Conservation (phyloP, 2,113 vertebrate species). For the Aphyosemion australe region DNA sequence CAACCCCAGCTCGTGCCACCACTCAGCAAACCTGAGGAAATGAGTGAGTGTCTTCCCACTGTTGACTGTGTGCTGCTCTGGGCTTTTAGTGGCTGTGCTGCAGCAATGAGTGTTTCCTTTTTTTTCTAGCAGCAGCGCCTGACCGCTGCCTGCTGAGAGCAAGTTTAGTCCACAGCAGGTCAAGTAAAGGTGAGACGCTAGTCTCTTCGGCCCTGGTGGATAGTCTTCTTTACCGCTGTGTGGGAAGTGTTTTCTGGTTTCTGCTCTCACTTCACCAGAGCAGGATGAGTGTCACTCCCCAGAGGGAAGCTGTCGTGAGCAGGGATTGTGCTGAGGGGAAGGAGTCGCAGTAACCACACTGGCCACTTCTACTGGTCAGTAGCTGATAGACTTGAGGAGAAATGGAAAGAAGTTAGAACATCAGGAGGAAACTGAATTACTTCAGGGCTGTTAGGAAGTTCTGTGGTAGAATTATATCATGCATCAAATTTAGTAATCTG, state of each 20-base stretch:
- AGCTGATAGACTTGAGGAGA: too few relatives aligned
- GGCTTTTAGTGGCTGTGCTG: slow-evolving; percentile 14
- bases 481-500: too few relatives aligned
- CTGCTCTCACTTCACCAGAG: slow-evolving; percentile 75
- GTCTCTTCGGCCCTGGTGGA: slow-evolving; percentile 49
- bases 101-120: slow-evolving; percentile 26
- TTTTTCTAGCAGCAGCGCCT: slow-evolving; percentile 17
- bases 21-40: slow-evolving; percentile 19
- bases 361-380: slow-evolving; percentile 34
- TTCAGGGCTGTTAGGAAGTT: too few relatives aligned
- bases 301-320: slow-evolving; percentile 83
- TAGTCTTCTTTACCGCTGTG: slow-evolving; percentile 61
- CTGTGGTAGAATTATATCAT: too few relatives aligned
- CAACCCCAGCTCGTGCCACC: slow-evolving; percentile 11
- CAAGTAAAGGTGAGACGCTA: slow-evolving; percentile 79
- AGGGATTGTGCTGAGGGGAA: slow-evolving; percentile 65
- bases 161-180: slow-evolving; percentile 78
- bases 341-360: slow-evolving; percentile 26
- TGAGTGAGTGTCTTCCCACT: slow-evolving; percentile 16
- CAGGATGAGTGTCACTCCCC: slow-evolving; percentile 84
- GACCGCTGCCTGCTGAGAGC: slow-evolving; percentile 63
- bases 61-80: slow-evolving; percentile 20
- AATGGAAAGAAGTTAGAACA: too few relatives aligned
- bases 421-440: too few relatives aligned
- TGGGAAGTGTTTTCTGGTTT: slow-evolving; percentile 73